A percentile compares a stretch with the other conserved stretches of the same genome.
Conservation (phyloP, 2,113 vertebrate genomes). For the Alexandromys fortis region DNA sequence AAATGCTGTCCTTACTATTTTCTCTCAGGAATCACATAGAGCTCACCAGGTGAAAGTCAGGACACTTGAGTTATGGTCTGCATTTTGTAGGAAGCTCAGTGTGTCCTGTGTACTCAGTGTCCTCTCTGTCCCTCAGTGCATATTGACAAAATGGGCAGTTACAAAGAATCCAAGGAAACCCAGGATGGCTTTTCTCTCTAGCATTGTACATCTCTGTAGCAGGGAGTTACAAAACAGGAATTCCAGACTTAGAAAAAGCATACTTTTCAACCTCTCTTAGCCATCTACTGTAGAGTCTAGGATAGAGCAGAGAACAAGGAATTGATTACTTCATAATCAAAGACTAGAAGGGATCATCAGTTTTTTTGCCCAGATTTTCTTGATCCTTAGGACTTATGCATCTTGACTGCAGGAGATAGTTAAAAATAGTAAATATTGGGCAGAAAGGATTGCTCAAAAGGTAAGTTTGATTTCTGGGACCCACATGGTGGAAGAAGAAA, state of each 20-base stretch:
- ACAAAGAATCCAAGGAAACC: neutral
- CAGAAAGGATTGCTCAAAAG: neutral
- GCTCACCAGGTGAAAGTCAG: conserved; percentile 30
- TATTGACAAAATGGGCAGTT: neutral
- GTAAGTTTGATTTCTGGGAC: neutral
- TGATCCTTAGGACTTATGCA: neutral
- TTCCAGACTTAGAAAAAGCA: neutral
- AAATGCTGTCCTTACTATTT: conserved; percentile 45
- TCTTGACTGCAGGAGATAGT: neutral
- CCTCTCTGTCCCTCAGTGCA: neutral
- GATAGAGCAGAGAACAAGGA: neutral
- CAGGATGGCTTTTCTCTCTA: neutral
- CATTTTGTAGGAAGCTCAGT: conserved; percentile 4
- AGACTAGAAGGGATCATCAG: neutral
- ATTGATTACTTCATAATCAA: neutral
- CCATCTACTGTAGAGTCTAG: neutral
- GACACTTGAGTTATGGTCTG: conserved; percentile 15
- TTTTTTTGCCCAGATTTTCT: neutral
- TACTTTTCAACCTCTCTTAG: neutral
- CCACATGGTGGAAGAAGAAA: neutral
- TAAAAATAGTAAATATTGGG: neutral
- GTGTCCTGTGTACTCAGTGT: neutral
- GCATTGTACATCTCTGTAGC: neutral
- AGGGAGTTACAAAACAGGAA: neutral
- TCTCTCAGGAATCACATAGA: neutral